These are phyloP conservation scores for Bos indicus DNA, from an alignment of 2,113 vertebrate species.

Conservation along the genomic window DNA sequence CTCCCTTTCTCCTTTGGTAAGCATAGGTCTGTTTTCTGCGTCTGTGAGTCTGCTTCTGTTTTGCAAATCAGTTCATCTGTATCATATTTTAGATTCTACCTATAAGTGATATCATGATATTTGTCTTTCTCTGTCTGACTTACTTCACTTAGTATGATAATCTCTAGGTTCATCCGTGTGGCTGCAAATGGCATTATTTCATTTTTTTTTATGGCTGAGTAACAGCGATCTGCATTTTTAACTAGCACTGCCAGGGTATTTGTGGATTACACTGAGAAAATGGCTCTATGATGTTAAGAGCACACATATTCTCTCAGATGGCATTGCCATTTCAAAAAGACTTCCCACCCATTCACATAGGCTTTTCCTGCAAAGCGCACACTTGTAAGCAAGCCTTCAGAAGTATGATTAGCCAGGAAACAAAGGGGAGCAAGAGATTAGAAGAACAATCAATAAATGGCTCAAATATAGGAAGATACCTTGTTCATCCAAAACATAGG, in stretches of 20 bases:
- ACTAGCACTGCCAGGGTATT: not conserved
- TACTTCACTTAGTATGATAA: not conserved
- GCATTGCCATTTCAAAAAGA: not conserved
- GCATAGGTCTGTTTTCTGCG: not conserved
- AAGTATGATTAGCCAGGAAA: conserved; percentile 43
- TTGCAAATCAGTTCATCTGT: not conserved
- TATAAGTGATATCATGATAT: not conserved
- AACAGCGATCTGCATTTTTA: not conserved
- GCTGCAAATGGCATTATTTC: not conserved
- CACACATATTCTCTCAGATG: conserved; percentile 8
- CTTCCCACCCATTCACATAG: not conserved
- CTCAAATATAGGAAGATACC: not conserved
- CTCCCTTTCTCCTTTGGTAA: not conserved
- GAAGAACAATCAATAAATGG: conserved; percentile 37
- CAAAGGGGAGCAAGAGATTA: not conserved
- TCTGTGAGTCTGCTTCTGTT: not conserved
- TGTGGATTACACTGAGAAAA: not conserved
- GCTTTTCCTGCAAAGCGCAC: conserved; percentile 42
- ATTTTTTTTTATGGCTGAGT: not conserved
- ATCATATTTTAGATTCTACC: not conserved
- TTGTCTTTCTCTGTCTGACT: not conserved
- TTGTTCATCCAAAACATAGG: not conserved
- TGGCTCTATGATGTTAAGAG: not conserved
- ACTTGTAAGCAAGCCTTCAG: conserved; percentile 50
- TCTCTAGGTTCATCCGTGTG: not conserved